Evolutionary conservation across 1,140 invertebrate species (phyloP).

Genomic region (Holotrichia oblita): DNA sequence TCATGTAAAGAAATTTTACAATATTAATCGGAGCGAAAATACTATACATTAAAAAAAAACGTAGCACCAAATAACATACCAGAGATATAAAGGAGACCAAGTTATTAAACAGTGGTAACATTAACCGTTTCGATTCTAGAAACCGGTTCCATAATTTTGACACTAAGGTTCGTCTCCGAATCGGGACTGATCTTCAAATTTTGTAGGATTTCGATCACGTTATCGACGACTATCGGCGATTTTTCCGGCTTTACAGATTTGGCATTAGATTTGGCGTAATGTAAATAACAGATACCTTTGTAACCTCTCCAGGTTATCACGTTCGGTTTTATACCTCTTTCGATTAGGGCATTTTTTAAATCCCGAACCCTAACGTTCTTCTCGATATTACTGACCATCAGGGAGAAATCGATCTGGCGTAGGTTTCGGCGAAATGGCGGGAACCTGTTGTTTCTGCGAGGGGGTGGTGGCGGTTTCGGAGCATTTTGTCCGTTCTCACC

Average conservation of each 20-base stretch:
- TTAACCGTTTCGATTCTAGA: constrained; percentile 64
- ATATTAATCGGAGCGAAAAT: constrained; percentile 10
- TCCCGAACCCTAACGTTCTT: constrained; percentile 70
- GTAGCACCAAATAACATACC: constrained; percentile 21
- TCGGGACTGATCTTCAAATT: constrained; percentile 61
- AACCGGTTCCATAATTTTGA: constrained; percentile 64
- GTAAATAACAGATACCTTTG: constrained; percentile 71
- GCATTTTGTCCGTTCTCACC: constrained; percentile 33
- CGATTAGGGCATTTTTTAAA: constrained; percentile 70
- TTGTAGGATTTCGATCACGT: constrained; percentile 67
- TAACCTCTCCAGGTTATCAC: constrained; percentile 74
- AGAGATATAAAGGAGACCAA: background rate
- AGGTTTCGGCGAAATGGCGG: constrained; percentile 44
- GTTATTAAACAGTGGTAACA: constrained; percentile 62
- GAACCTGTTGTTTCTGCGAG: background rate
- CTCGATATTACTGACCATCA: constrained; percentile 71
- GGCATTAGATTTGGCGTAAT: constrained; percentile 67
- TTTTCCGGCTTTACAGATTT: constrained; percentile 44
- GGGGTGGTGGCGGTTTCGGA: background rate
- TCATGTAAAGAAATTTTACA: constrained; percentile 7
- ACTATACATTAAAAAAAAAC: constrained; percentile 18
- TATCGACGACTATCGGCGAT: constrained; percentile 63
- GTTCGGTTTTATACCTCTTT: constrained; percentile 71
- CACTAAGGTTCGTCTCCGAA: constrained; percentile 54
- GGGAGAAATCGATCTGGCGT: constrained; percentile 65